Evolutionary conservation across 2,888 invertebrate species (phyloP).

Genomic region (Chrysopilus asiliformis): DNA sequence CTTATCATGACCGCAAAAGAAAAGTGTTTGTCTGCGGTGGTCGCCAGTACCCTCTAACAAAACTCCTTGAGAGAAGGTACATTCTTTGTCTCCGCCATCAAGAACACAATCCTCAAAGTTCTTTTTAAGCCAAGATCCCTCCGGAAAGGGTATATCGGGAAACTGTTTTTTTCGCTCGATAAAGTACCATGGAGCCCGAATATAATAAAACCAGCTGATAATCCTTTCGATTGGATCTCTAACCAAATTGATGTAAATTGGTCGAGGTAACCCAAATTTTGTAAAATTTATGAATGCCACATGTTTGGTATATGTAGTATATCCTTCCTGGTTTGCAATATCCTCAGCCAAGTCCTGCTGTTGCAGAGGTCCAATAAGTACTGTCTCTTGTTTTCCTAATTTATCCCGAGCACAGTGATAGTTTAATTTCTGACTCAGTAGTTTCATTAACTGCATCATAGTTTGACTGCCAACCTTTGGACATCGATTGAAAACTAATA

Average conservation of each 20-base stretch:
- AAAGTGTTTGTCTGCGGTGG: slow-evolving; percentile 65
- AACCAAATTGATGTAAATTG: slow-evolving; percentile 74
- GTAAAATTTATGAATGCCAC: slow-evolving; percentile 78
- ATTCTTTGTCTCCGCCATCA: slow-evolving; percentile 63
- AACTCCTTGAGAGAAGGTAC: slow-evolving; percentile 61
- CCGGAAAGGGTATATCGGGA: slow-evolving; percentile 31
- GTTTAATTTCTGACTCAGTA: slow-evolving; percentile 47
- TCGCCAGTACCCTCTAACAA: slow-evolving; percentile 69
- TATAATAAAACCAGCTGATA: slow-evolving; percentile 80
- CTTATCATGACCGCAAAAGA: slow-evolving; percentile 69
- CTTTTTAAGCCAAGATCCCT: slow-evolving; percentile 26
- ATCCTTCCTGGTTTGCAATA: slow-evolving; percentile 57
- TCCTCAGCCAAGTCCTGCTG: slow-evolving; percentile 58
- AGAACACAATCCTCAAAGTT: slow-evolving; percentile 71
- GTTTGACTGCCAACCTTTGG: slow-evolving; percentile 85
- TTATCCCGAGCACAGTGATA: slow-evolving; percentile 67
- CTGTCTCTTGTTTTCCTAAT: slow-evolving; percentile 45
- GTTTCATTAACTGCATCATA: slow-evolving; percentile 66
- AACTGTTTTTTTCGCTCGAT: slow-evolving; percentile 46
- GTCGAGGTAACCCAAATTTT: slow-evolving; percentile 57
- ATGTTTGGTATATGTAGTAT: slow-evolving; percentile 70
- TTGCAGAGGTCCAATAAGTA: slow-evolving; percentile 50
- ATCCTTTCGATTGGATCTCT: slow-evolving; percentile 75
- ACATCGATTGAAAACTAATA: slow-evolving; percentile 77
- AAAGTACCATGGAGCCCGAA: slow-evolving; percentile 79